Base-by-base conservation (phyloP, 2,888 invertebrate species). In the Latrodectus elegans region DNA sequence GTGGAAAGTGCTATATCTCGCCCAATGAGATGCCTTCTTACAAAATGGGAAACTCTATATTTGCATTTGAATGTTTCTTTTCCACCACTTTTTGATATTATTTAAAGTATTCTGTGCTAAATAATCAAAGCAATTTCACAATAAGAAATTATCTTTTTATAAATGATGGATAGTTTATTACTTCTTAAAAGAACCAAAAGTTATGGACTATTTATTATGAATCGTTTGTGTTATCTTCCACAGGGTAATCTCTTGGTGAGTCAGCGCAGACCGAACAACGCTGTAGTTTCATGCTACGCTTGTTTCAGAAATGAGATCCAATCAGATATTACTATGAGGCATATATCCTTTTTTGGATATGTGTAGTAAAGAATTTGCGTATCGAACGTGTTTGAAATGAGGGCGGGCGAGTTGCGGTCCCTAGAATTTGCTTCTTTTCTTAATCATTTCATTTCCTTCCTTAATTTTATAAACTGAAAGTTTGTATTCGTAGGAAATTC, bases 211-310 rank as follows among this genome's bases (percentile, higher is more conserved):
- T 86, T 64, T 76, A 71, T 38, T 68, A 73, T 80, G 72, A 65
- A 49, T 52, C 15, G 12, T 72, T 65, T 14, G 53, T 71, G 76
- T 52, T 70, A 80, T 76, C 49, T 76, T 15, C 67, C 71, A 72
- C 65, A 51, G 80, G 73, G 76, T 80, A 78, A 85, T 55, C 86
- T 81, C 86, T 80, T 73, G 77, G 82, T 88, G 87, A 88, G 87
- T 88, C 87, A 88, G 82, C 81, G 74, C 14, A 55, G 55, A 76
- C 87, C 82, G 87, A 83, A 88, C 82, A 88, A 88, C 87, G 78
- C 87, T 81, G 82, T 83, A 78, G 87, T 83, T 88, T 88, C 78
- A 88, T 88, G 87, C 87, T 88, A 88, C 87, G 82, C 78, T 88
- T 88, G 82, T 81, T 77, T 82, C 78, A 83, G 81, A 78, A 83